These are phyloP conservation scores for Huso huso DNA, from an alignment of 2,797 vertebrate species.

Conservation along the genomic window DNA sequence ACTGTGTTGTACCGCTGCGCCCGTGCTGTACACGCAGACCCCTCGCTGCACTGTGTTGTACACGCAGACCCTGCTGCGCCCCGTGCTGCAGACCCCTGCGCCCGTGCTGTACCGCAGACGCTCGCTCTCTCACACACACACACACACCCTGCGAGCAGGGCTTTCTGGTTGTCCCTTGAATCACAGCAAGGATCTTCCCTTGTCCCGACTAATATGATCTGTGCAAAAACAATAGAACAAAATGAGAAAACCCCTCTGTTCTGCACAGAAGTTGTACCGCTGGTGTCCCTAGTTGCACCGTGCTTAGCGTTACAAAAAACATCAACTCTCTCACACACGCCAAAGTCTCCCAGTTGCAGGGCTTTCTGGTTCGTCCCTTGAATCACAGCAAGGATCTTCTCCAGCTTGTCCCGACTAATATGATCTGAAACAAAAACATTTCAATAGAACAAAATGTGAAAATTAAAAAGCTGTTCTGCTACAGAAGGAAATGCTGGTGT, in stretches of 20 bases:
- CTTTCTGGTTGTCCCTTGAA: slow-evolving; percentile 88
- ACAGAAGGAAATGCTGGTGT: background rate
- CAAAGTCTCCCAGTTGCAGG: no score
- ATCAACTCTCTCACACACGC: no score
- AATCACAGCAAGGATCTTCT: slow-evolving; percentile 76
- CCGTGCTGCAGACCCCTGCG: no score
- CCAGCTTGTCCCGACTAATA: slow-evolving; percentile 78
- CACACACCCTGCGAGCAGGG: slow-evolving; percentile 78
- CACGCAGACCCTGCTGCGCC: no score
- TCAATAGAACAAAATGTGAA: background rate
- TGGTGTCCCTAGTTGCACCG: no score
- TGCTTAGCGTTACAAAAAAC: no score
- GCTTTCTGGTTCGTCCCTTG: slow-evolving; percentile 87
- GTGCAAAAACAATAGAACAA: slow-evolving; percentile 16
- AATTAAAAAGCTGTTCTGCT: background rate
- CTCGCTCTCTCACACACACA: slow-evolving; percentile 1
- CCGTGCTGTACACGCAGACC: no score
- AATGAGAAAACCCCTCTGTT: background rate
- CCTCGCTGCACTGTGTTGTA: no score
- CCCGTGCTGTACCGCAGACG: background rate
- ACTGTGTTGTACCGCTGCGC: no score
- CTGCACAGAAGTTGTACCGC: background rate
- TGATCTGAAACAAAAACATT: slow-evolving; percentile 59
- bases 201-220: slow-evolving; percentile 85
- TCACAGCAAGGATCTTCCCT: slow-evolving; percentile 74